Base-by-base conservation (phyloP, 2,888 invertebrate species). In the Mesochorus sp. region DNA sequence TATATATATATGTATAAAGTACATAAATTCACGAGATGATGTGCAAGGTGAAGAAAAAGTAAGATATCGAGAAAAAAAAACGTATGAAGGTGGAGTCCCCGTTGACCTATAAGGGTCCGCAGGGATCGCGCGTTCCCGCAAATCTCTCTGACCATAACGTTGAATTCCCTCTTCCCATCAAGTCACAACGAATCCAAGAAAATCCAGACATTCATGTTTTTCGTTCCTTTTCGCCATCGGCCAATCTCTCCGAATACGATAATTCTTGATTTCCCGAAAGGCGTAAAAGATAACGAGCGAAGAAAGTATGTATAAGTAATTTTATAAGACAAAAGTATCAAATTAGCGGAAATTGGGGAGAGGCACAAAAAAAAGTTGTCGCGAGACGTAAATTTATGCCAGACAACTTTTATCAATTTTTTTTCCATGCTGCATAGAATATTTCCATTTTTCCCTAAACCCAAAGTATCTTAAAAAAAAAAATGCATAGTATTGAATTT, bases 261-360 rank as follows among this genome's bases (percentile, higher is more conserved):
- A 76, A 47, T 76, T 68, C n/a, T 51, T 47, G 19, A 62, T 75
- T 62, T 34, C 47, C 17, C 24, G 24, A 49, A n/a, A n/a, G n/a
- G n/a, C n/a, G n/a, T n/a, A n/a, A n/a, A n/a, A 8, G 37, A 12
- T 4, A n/a, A 10, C 26, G 24, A 34, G 14, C 44, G 14, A 47
- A 31, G 37, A 17, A 1, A 55, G 34, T 37, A n/a, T 8, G 10
- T 8, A n/a, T n/a, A n/a, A n/a, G n/a, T n/a, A n/a, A n/a, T n/a
- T n/a, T n/a, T n/a, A n/a, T n/a, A n/a, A n/a, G n/a, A n/a, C n/a
- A n/a, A n/a, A n/a, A n/a, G n/a, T n/a, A n/a, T n/a, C n/a, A n/a
- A n/a, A n/a, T n/a, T n/a, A n/a, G n/a, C n/a, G n/a, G n/a, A n/a
- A n/a, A n/a, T n/a, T n/a, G n/a, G n/a, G n/a, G n/a, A n/a, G n/a